These are phyloP conservation scores for Cydia strobilella DNA, from an alignment of 1,140 invertebrate genomes.

Conservation along the genomic window DNA sequence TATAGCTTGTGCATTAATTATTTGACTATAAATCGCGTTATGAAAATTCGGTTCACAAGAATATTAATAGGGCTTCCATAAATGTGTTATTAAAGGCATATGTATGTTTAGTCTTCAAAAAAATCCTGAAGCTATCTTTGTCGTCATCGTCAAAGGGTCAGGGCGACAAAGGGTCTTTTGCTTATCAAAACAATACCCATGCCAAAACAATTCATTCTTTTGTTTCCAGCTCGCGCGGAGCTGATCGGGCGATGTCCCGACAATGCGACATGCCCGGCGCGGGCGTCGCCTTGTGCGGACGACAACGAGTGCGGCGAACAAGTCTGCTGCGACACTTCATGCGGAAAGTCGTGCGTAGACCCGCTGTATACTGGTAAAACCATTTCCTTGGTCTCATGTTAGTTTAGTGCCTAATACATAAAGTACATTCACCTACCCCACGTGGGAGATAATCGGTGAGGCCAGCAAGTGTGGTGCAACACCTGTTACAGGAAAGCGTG, in stretches of 20 bases:
- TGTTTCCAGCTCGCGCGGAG: constrained; percentile 64
- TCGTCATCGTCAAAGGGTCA: too few species aligned
- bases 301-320: constrained; percentile 69
- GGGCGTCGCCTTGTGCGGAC: constrained; percentile 59
- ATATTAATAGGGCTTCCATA: too few species aligned
- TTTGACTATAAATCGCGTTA: too few species aligned
- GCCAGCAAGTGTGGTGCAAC: too few species aligned
- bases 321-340: constrained; percentile 64
- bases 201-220: constrained; percentile 27
- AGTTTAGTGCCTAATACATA: too few species aligned
- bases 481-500: too few species aligned
- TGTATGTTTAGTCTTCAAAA: too few species aligned
- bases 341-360: constrained; percentile 63
- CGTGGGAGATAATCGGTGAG: too few species aligned
- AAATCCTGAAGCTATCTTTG: neutral
- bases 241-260: constrained; percentile 66
- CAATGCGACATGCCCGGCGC: constrained; percentile 57
- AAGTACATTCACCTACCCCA: too few species aligned
- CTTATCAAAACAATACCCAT: neutral
- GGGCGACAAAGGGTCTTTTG: neutral
- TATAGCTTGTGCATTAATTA: too few species aligned
- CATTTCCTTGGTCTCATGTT: neutral
- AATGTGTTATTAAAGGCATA: too few species aligned
- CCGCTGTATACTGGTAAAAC: constrained; percentile 65
- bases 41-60: too few species aligned